Evolutionary conservation across 2,888 invertebrate genomes (phyloP).

Genomic region (Halictus ligatus): DNA sequence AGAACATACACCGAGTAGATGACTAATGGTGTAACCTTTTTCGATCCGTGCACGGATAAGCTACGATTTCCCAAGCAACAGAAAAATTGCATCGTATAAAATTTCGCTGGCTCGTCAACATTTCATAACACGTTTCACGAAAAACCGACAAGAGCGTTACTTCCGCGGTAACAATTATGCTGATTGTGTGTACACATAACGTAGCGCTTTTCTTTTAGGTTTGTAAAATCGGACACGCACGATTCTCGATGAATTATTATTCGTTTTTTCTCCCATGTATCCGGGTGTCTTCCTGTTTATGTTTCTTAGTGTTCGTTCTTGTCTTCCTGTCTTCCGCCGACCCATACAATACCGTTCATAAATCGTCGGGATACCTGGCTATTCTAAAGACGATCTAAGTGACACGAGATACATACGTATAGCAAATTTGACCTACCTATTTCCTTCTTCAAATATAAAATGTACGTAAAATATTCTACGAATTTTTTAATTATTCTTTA

Average conservation of each 20-base stretch:
- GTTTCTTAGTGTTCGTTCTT: background rate
- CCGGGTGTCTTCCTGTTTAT: background rate
- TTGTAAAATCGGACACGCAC: background rate
- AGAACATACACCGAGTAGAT: background rate
- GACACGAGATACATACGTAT: background rate
- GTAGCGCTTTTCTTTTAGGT: background rate
- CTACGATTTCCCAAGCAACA: conserved; percentile 16
- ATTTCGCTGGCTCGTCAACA: conserved; percentile 26
- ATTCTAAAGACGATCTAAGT: background rate
- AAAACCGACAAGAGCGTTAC: conserved; percentile 18
- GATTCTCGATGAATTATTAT: background rate
- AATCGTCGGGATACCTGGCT: background rate
- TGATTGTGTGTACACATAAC: background rate
- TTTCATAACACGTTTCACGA: conserved; percentile 35
- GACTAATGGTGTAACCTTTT: conserved; percentile 1
- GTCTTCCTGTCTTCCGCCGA: background rate
- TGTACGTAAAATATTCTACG: background rate
- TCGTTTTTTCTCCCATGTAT: background rate
- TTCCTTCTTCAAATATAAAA: background rate
- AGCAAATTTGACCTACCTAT: background rate
- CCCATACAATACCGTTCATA: background rate
- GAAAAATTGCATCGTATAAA: conserved; percentile 26
- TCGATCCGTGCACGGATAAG: conserved; percentile 10
- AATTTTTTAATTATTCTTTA: background rate
- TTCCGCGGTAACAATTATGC: conserved; percentile 31